Percentiles rank a stretch among this genome's conserved stretches.
phyloP scores from a whole-genome alignment of 2,888 invertebrate genomes.

The Drosophila meridionalis region DNA sequence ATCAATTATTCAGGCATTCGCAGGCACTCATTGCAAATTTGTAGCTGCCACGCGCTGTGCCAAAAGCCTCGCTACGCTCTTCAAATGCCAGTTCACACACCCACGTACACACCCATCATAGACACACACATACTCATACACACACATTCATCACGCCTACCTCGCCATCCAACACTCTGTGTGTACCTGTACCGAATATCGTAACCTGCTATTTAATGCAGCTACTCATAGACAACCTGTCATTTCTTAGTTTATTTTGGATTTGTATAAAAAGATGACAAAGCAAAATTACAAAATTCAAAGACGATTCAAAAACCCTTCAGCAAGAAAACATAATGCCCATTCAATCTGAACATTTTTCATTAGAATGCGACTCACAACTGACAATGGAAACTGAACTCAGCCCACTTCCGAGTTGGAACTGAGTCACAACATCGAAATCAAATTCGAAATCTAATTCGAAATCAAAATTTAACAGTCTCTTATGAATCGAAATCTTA shows the following conservation, averaged over 20 bases:
- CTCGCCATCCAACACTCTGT: slow-evolving; percentile 29
- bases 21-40: slow-evolving; percentile 41
- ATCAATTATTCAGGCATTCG: slow-evolving; percentile 35
- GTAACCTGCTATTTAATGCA: slow-evolving; percentile 62
- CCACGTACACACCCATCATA: slow-evolving; percentile 30
- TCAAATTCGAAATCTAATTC: background rate
- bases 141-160: slow-evolving; percentile 29
- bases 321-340: slow-evolving; percentile 25
- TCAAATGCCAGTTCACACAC: slow-evolving; percentile 44
- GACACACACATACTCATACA: slow-evolving; percentile 3
- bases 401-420: slow-evolving; percentile 72
- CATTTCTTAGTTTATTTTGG: slow-evolving; percentile 30
- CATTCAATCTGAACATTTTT: slow-evolving; percentile 13
- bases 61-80: slow-evolving; percentile 30
- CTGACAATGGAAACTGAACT: slow-evolving; percentile 39
- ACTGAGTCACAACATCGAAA: slow-evolving; percentile 47
- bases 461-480: slow-evolving; percentile 4
- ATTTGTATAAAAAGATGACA: slow-evolving; percentile 70
- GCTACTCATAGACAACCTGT: slow-evolving; percentile 32
- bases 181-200: slow-evolving; percentile 22
- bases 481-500: background rate
- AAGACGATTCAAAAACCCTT: slow-evolving; percentile 38
- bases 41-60: slow-evolving; percentile 56
- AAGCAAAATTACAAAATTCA: slow-evolving; percentile 74
- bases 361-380: slow-evolving; percentile 61